Percentiles rank a stretch among this genome's conserved stretches.
phyloP scores from a whole-genome alignment of 2,888 invertebrate species.

The Zootermopsis nevadensis region DNA sequence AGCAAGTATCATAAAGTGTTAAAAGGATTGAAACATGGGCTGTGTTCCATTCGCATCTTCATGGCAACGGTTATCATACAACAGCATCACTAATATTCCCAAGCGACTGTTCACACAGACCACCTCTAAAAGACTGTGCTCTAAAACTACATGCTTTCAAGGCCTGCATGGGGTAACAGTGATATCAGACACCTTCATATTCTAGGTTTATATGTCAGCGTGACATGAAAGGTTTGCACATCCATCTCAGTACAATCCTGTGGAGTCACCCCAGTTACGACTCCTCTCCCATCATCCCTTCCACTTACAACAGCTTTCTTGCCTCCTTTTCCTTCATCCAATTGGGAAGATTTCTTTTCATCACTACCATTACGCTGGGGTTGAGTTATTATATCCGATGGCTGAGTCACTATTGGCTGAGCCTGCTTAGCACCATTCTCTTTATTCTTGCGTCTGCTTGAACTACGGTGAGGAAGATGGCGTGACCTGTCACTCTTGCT shows the following conservation, averaged over 20 bases:
- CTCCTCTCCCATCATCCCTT: conserved; percentile 11
- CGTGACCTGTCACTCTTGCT: conserved; percentile 64
- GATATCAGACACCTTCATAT: conserved; percentile 58
- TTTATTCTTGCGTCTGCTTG: conserved; percentile 66
- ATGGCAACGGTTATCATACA: too few species aligned
- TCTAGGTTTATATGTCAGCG: conserved; percentile 66
- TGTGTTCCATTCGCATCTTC: too few species aligned
- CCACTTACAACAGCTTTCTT: conserved; percentile 27
- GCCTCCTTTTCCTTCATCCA: conserved; percentile 22
- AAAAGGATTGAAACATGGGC: too few species aligned
- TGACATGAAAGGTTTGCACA: conserved; percentile 66
- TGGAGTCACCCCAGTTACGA: conserved; percentile 56
- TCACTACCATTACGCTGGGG: conserved; percentile 29
- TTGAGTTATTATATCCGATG: conserved; percentile 11
- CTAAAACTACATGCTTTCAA: too few species aligned
- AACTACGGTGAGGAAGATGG: conserved; percentile 64
- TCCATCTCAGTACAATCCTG: conserved; percentile 67
- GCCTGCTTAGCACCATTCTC: conserved; percentile 62
- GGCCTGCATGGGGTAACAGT: too few species aligned
- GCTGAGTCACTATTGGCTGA: background rate
- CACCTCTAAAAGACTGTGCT: too few species aligned
- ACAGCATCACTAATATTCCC: too few species aligned
- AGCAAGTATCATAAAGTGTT: too few species aligned
- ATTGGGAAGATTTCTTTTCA: conserved; percentile 53
- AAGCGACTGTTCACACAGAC: too few species aligned